A percentile compares a stretch with the other conserved stretches of the same genome.
These are phyloP conservation scores for Thumatha senex DNA, from an alignment of 2,888 invertebrate species.

Conservation along the genomic window DNA sequence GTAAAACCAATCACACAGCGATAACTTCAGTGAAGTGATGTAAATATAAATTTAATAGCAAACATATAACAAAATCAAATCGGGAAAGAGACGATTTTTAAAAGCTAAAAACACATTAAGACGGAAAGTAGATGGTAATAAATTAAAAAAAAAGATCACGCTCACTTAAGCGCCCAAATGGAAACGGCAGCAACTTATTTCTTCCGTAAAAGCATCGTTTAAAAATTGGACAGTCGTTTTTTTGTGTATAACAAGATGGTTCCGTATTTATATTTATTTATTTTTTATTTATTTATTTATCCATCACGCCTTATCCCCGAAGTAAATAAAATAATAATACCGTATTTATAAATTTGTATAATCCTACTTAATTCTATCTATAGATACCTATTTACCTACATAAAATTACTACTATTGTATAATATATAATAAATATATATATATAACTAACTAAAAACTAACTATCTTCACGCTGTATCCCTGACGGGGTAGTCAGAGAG, in stretches of 20 bases:
- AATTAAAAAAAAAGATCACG: constrained; percentile 59
- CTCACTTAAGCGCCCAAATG: constrained; percentile 70
- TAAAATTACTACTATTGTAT: too few species aligned
- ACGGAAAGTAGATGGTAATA: constrained; percentile 56
- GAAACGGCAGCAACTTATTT: constrained; percentile 65
- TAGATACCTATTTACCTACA: too few species aligned
- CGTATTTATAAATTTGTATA: too few species aligned
- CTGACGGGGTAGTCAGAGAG: too few species aligned
- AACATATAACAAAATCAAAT: constrained; percentile 37
- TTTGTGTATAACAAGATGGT: constrained; percentile 20
- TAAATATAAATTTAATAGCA: constrained; percentile 35
- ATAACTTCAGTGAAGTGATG: constrained; percentile 16
- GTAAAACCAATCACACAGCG: constrained; percentile 20
- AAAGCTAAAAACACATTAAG: constrained; percentile 61
- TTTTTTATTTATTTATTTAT: too few species aligned
- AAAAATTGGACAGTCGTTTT: constrained; percentile 59
- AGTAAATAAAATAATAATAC: too few species aligned
- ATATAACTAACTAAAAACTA: too few species aligned
- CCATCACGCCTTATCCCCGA: too few species aligned
- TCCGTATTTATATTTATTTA: constrained; percentile 20
- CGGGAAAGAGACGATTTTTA: constrained; percentile 52
- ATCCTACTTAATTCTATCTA: too few species aligned
- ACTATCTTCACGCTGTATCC: too few species aligned
- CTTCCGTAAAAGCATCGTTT: constrained; percentile 69
- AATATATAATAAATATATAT: too few species aligned